phyloP scores from a whole-genome alignment of 1,140 invertebrate genomes.

The Orchesella cincta region DNA sequence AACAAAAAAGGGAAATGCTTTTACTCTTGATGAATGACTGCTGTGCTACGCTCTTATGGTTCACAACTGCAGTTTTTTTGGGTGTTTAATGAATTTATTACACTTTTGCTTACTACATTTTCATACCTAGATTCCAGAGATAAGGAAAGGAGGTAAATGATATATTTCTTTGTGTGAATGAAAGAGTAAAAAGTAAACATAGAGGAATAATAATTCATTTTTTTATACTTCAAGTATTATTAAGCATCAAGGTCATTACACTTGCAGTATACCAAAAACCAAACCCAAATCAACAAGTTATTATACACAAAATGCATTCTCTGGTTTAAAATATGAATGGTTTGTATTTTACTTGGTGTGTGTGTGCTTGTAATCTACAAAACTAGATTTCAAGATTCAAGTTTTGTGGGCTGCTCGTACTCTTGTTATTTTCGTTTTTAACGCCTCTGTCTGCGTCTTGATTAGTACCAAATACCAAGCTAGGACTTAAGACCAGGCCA shows the following conservation, averaged over 20 bases:
- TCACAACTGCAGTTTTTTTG: background rate
- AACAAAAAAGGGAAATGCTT: background rate
- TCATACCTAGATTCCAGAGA: background rate
- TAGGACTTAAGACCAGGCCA: too few species aligned
- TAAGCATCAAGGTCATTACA: background rate
- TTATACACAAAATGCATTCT: background rate
- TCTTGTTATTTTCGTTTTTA: too few species aligned
- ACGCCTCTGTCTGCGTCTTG: too few species aligned
- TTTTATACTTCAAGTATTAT: too few species aligned
- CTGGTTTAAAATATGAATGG: too few species aligned
- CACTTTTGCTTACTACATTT: background rate
- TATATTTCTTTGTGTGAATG: too few species aligned
- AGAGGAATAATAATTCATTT: background rate
- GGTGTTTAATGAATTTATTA: background rate
- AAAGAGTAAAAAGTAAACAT: background rate
- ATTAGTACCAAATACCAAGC: too few species aligned
- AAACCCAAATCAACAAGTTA: too few species aligned
- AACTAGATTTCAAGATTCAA: background rate
- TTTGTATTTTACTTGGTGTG: too few species aligned
- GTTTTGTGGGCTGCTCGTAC: too few species aligned
- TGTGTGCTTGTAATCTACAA: background rate
- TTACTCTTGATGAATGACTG: background rate
- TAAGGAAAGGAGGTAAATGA: background rate
- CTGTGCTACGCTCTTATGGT: background rate
- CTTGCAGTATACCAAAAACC: background rate